Conservation (phyloP, 2,113 vertebrate species). For the Monarcha castaneiventris region DNA sequence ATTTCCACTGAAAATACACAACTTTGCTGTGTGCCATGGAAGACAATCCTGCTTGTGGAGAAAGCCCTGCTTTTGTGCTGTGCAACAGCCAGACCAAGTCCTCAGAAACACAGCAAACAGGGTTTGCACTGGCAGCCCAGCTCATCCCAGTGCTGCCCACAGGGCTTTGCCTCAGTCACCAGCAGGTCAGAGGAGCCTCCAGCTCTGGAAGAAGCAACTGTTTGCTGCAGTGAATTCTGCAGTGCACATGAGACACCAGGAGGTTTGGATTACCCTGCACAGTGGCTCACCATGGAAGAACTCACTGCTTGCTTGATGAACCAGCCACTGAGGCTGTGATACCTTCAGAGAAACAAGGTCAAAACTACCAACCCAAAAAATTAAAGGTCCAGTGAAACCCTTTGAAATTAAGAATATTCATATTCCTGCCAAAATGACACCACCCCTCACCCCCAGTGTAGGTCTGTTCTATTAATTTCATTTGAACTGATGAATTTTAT, state of each 20-base stretch:
- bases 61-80: neutral
- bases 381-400: neutral
- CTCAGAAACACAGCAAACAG: neutral
- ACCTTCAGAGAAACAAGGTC: neutral
- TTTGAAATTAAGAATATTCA: neutral
- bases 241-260: neutral
- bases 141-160: neutral
- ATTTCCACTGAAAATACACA: neutral
- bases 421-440: neutral
- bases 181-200: neutral
- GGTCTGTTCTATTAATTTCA: neutral
- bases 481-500: neutral
- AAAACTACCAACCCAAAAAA: neutral
- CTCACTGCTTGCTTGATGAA: neutral
- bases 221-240: neutral
- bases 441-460: rapidly evolving
- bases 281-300: neutral
- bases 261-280: neutral
- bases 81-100: neutral
- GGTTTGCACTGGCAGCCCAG: neutral
- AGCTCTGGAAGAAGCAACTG: neutral
- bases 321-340: neutral
- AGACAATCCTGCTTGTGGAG: neutral
- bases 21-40: neutral
- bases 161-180: neutral